Conservation (phyloP, 2,888 invertebrate genomes). For the Orgyia antiqua region DNA sequence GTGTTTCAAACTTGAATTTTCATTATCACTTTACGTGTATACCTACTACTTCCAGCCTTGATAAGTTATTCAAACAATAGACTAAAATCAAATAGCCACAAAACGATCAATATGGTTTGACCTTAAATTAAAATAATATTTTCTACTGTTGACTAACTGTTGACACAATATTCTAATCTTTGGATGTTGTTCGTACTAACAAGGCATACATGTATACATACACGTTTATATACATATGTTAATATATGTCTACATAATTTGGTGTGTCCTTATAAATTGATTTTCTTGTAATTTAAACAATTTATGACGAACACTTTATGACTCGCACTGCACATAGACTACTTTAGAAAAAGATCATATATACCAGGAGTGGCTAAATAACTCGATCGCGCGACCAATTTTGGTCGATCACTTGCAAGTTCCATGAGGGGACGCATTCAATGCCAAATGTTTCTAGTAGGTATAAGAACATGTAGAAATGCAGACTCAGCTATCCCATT, state of each 20-base stretch:
- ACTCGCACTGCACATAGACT: too few relatives aligned
- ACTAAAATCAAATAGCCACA: conserved; percentile 68
- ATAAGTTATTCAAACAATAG: conserved; percentile 77
- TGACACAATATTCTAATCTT: conserved; percentile 38
- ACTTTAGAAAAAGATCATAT: too few relatives aligned
- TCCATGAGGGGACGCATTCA: too few relatives aligned
- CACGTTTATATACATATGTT: too few relatives aligned
- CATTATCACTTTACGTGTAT: conserved; percentile 76
- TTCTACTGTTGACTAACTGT: conserved; percentile 41
- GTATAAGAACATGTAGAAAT: too few relatives aligned
- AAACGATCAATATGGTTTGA: conserved; percentile 64
- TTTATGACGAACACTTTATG: too few relatives aligned
- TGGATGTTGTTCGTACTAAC: conserved; percentile 13
- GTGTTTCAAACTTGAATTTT: conserved; percentile 76
- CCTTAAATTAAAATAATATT: conserved; percentile 39
- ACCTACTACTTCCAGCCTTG: conserved; percentile 67
- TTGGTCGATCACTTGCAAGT: too few relatives aligned
- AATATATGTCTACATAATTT: background rate
- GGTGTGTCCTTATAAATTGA: conserved; percentile 4
- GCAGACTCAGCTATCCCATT: too few relatives aligned
- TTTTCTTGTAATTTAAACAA: too few relatives aligned
- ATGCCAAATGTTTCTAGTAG: too few relatives aligned
- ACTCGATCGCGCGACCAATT: too few relatives aligned
- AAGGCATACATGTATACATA: conserved; percentile 7
- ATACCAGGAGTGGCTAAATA: too few relatives aligned